These are phyloP conservation scores for Leuciscus waleckii DNA, from an alignment of 2,797 vertebrate genomes.

Conservation along the genomic window DNA sequence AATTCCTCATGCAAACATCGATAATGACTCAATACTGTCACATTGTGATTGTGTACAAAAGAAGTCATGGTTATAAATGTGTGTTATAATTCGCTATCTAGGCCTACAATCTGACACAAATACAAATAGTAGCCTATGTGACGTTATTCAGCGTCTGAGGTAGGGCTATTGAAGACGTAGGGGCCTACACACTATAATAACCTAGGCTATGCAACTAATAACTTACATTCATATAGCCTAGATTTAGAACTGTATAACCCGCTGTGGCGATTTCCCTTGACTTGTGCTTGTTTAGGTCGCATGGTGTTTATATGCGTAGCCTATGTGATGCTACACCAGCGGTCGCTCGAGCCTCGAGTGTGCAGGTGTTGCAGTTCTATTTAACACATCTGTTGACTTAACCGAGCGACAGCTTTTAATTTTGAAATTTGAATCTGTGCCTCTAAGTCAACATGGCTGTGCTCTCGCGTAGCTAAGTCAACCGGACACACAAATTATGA, in stretches of 20 bases:
- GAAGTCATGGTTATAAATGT: no score
- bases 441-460: constrained; percentile 61
- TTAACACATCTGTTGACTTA: constrained; percentile 60
- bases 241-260: not conserved
- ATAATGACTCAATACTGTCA: constrained; percentile 13
- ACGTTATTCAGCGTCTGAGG: not conserved
- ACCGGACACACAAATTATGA: constrained; percentile 83
- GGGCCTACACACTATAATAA: not conserved
- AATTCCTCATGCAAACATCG: not conserved
- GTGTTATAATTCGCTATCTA: not conserved
- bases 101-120: not conserved
- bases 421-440: constrained; percentile 61
- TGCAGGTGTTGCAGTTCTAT: constrained; percentile 60
- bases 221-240: no score
- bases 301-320: constrained; percentile 1
- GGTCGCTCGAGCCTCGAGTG: constrained; percentile 7
- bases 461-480: constrained; percentile 68
- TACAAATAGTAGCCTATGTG: not conserved
- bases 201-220: not conserved
- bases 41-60: not conserved
- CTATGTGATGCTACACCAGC: constrained; percentile 31
- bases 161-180: not conserved
- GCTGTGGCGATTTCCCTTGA: not conserved
- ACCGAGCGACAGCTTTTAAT: constrained; percentile 59
- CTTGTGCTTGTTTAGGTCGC: constrained; percentile 14